Conservation (phyloP, 30 jellyfish, hydroid and myxozoan species). For the Sanderia malayensis region DNA sequence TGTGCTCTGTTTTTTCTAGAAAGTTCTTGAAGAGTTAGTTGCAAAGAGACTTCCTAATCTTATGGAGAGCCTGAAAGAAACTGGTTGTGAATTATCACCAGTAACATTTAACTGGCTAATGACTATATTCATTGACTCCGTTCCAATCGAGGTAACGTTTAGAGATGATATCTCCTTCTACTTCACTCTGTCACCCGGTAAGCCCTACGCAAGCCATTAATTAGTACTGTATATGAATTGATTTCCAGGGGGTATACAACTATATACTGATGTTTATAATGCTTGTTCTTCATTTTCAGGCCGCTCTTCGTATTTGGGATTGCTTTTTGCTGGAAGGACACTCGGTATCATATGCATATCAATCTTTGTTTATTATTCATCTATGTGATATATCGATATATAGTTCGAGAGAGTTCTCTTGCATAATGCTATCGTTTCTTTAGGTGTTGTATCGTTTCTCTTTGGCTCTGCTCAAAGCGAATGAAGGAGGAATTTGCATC, state of each 20-base stretch:
- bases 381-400: too few relatives aligned
- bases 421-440: too few relatives aligned
- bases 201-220: too few relatives aligned
- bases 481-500: slow-evolving; percentile 44
- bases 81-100: slow-evolving; percentile 83
- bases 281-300: too few relatives aligned
- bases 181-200: too few relatives aligned
- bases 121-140: slow-evolving; percentile 87
- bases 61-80: slow-evolving; percentile 50
- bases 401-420: too few relatives aligned
- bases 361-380: too few relatives aligned
- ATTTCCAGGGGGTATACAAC: too few relatives aligned
- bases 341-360: too few relatives aligned
- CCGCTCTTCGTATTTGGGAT: slow-evolving; percentile 73
- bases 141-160: slow-evolving; percentile 63
- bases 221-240: too few relatives aligned
- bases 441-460: slow-evolving; percentile 77
- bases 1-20: slow-evolving; percentile 42
- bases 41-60: slow-evolving; percentile 46
- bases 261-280: too few relatives aligned
- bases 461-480: slow-evolving; percentile 62
- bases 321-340: slow-evolving; percentile 78
- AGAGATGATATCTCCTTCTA: too few relatives aligned
- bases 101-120: slow-evolving; percentile 90
- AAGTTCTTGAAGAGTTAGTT: slow-evolving; percentile 61